phyloP scores from a whole-genome alignment of 2,888 invertebrate species.

The Stramonita haemastoma region DNA sequence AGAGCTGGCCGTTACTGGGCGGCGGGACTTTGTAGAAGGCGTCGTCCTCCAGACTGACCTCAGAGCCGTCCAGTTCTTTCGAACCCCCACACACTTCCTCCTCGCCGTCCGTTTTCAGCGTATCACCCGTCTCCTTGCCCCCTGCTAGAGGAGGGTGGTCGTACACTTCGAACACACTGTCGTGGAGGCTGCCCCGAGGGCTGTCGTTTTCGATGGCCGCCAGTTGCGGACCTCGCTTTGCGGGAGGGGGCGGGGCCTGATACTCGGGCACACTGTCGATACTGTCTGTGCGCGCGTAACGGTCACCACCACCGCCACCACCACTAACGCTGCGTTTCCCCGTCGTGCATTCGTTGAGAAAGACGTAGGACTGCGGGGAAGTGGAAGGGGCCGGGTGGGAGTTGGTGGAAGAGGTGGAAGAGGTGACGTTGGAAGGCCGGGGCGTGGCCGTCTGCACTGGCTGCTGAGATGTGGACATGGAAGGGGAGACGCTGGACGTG shows the following conservation, averaged over 20 bases:
- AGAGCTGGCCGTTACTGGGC: conserved; percentile 32
- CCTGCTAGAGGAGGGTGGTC: conserved; percentile 51
- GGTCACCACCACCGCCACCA: not conserved
- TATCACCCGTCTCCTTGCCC: not conserved
- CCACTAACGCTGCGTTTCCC: conserved; percentile 47
- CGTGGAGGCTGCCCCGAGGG: conserved; percentile 26
- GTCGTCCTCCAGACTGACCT: conserved; percentile 32
- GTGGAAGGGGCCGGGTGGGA: conserved; percentile 25
- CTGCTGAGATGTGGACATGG: conserved; percentile 48
- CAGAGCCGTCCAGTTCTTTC: not conserved
- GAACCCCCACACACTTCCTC: not conserved
- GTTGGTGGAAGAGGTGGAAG: conserved; percentile 24
- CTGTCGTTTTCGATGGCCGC: not conserved
- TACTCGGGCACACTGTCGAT: conserved; percentile 72
- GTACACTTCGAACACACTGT: conserved; percentile 50
- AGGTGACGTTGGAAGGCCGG: not conserved
- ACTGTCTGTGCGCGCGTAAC: conserved; percentile 58
- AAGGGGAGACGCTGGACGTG: not conserved
- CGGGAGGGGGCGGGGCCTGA: conserved; percentile 64
- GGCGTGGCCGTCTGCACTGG: conserved; percentile 30
- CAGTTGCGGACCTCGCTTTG: conserved; percentile 35
- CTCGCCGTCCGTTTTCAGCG: not conserved
- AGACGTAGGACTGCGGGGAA: conserved; percentile 56
- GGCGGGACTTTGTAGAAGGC: conserved; percentile 52
- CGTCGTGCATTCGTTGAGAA: conserved; percentile 61